These are phyloP conservation scores for Alloscopus bannaensis DNA, from an alignment of 2,888 invertebrate genomes.

Conservation along the genomic window DNA sequence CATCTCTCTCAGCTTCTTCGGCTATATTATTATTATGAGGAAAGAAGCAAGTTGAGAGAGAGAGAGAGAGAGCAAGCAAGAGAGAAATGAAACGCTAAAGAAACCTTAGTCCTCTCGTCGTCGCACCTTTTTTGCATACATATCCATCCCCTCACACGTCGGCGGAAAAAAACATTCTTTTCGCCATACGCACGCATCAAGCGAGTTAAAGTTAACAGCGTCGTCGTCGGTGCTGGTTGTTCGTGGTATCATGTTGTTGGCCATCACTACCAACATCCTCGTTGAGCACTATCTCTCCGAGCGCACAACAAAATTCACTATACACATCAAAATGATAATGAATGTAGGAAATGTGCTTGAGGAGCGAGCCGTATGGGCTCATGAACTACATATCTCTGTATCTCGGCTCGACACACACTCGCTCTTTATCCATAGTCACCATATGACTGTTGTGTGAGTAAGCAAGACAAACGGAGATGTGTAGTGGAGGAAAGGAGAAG, in stretches of 20 bases:
- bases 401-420: background rate
- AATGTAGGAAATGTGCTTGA: slow-evolving; percentile 31
- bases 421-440: no score
- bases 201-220: slow-evolving; percentile 48
- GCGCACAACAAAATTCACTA: background rate
- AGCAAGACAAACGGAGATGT: slow-evolving; percentile 20
- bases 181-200: no score
- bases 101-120: no score
- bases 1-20: slow-evolving; percentile 28
- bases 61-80: no score
- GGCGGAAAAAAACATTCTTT: no score
- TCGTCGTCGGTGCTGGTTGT: slow-evolving; percentile 13
- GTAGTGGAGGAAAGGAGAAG: slow-evolving; percentile 32
- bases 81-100: no score
- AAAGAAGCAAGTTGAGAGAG: no score
- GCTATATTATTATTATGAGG: slow-evolving; percentile 51
- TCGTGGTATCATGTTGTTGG: slow-evolving; percentile 6
- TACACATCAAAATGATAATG: slow-evolving; percentile 20
- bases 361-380: slow-evolving; percentile 4
- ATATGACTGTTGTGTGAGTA: slow-evolving; percentile 34
- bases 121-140: no score
- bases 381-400: background rate
- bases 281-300: no score
- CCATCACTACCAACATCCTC: slow-evolving; percentile 32
- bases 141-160: no score